Evolutionary conservation across 2,888 invertebrate genomes (phyloP).

Genomic region (Lypha dubia): DNA sequence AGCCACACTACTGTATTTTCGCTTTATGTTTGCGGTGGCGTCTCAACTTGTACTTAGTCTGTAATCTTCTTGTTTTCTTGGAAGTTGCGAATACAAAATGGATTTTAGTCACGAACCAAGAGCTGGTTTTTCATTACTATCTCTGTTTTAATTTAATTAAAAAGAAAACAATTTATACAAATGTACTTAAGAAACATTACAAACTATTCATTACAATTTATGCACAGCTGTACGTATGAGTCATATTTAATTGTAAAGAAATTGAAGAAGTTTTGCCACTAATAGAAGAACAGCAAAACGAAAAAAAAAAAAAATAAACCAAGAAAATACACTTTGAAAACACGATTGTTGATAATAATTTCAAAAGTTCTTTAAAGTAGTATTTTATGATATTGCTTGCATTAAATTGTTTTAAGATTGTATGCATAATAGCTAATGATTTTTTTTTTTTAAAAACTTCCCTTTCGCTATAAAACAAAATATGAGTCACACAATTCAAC

Average conservation of each 20-base stretch:
- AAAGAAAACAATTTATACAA: slow-evolving; percentile 63
- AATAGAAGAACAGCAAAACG: too few relatives aligned
- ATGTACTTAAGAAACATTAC: slow-evolving; percentile 67
- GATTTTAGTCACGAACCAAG: slow-evolving; percentile 70
- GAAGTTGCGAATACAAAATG: slow-evolving; percentile 60
- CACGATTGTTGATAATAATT: background rate
- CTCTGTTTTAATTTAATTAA: slow-evolving; percentile 69
- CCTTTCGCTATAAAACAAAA: too few relatives aligned
- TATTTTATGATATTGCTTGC: background rate
- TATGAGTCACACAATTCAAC: too few relatives aligned
- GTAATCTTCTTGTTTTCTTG: slow-evolving; percentile 66
- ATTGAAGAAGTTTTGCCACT: slow-evolving; percentile 14
- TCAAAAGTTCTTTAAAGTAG: background rate
- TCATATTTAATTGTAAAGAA: slow-evolving; percentile 56
- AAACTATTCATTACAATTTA: slow-evolving; percentile 65
- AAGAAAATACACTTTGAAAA: slow-evolving; percentile 6
- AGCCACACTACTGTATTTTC: slow-evolving; percentile 5
- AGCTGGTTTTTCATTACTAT: slow-evolving; percentile 66
- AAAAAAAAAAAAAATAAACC: too few relatives aligned
- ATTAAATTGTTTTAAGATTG: slow-evolving; percentile 29
- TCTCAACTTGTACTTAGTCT: slow-evolving; percentile 59
- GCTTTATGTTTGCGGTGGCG: background rate
- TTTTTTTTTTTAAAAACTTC: too few relatives aligned
- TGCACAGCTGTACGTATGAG: slow-evolving; percentile 64
- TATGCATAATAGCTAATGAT: background rate